Base-by-base conservation (phyloP, 2,797 vertebrate genomes). In the Spondyliosoma cantharus region DNA sequence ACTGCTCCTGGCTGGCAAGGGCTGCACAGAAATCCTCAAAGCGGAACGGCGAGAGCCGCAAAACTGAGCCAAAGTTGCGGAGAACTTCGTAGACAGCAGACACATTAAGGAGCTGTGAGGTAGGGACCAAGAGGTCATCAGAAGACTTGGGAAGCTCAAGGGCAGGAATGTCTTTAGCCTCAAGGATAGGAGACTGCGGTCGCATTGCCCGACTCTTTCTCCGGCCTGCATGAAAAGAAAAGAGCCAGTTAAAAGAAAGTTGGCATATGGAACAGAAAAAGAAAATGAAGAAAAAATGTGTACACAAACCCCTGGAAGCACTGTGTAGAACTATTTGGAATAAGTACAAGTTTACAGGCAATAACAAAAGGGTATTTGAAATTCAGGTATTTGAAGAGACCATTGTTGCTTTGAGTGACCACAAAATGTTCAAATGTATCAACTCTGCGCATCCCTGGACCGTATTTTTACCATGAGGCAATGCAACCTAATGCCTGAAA, bases 21-120 rank as follows among this genome's bases (percentile, higher is more conserved):
- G 97, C 96, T 0, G 97, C 96, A 64, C 97, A 97, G 80, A 99
- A 99, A 92, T 99, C 97, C 95, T 99, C 97, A 89, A 98, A 98
- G 92, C 97, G 96, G 91, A 99, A 99, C 37, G 97, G 97, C 64
- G 97, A 98, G 67, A 99, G 95, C 24, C 97, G 96, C 83, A 98
- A 93, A 84, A 98, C 97, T 0, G 96, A 95, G 93, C 97, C 96
- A 93, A 99, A 98, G 95, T 97, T 97, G 91, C 97, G 95, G 49
- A 99, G 96, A 84, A 98, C 97, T 94, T 99, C 97, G 52, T 97
- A 98, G 90, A 99, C 95, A 58, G 97, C 97, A 60, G 96, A 96
- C 24, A 96, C 96, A 80, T 96, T 97, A 93, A 99, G 96, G 86
- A 99, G 95, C 92, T 97, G 97, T 83, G 96, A 96, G 62, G 94